These are phyloP conservation scores for Drosophila vallismaia DNA, from an alignment of 2,888 invertebrate species.

Conservation along the genomic window DNA sequence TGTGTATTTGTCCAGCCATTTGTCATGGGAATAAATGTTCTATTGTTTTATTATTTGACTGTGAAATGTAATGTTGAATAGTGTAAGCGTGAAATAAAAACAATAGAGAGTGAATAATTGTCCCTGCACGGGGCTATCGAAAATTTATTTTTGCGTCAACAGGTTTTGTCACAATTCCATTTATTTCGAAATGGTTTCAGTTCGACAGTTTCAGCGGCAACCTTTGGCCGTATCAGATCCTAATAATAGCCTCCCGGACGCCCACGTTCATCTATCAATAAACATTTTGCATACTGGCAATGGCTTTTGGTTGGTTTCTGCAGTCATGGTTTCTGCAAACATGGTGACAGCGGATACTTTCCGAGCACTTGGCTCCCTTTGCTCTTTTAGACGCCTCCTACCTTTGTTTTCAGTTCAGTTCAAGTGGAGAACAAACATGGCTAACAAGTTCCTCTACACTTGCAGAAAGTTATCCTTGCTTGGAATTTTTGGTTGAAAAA, in stretches of 20 bases:
- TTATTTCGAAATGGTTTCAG: constrained; percentile 49
- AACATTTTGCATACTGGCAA: constrained; percentile 5
- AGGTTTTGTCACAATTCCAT: constrained; percentile 45
- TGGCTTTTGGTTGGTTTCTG: constrained; percentile 26
- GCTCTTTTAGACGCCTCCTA: constrained; percentile 10
- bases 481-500: background rate
- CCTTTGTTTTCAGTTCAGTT: constrained; percentile 26
- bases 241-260: constrained; percentile 24
- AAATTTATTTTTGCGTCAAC: constrained; percentile 22
- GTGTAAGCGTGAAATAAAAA: constrained; percentile 28
- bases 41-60: background rate
- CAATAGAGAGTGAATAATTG: constrained; percentile 37
- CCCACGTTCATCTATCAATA: constrained; percentile 13
- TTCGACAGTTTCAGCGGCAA: constrained; percentile 27
- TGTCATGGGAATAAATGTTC: constrained; percentile 24
- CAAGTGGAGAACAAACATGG: constrained; percentile 57
- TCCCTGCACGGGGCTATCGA: constrained; percentile 18
- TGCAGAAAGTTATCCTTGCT: background rate
- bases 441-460: constrained; percentile 62
- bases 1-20: constrained; percentile 26
- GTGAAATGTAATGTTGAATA: constrained; percentile 22
- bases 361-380: constrained; percentile 27
- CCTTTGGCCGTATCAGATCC: constrained; percentile 2
- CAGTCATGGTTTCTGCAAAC: constrained; percentile 47
- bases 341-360: constrained; percentile 56